Evolutionary conservation across 2,797 vertebrate genomes (phyloP).

Genomic region (Helarctos malayanus): DNA sequence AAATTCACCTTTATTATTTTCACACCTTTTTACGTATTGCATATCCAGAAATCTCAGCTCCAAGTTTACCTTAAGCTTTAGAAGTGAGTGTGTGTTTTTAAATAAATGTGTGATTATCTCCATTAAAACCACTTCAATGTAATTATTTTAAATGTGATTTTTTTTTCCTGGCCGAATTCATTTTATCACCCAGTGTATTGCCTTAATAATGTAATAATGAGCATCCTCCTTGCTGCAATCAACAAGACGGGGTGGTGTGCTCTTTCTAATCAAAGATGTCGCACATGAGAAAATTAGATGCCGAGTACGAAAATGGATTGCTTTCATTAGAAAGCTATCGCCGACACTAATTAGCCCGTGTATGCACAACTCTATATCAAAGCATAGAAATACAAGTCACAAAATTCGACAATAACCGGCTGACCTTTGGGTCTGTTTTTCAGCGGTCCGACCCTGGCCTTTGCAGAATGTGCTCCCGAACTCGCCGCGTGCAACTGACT

Average conservation of each 20-base stretch:
- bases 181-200: conserved; percentile 75
- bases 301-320: conserved; percentile 84
- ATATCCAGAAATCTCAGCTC: neutral
- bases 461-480: conserved; percentile 82
- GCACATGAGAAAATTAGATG: conserved; percentile 84
- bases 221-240: conserved; percentile 70
- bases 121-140: conserved; percentile 74
- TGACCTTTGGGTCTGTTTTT: conserved; percentile 86
- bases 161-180: conserved; percentile 61
- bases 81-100: conserved; percentile 58
- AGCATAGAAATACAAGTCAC: conserved; percentile 81
- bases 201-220: conserved; percentile 83
- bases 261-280: conserved; percentile 84
- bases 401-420: conserved; percentile 82
- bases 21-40: conserved; percentile 19
- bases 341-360: conserved; percentile 84
- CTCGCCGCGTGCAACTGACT: conserved; percentile 79
- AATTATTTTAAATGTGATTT: conserved; percentile 79
- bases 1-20: conserved; percentile 53
- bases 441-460: conserved; percentile 83
- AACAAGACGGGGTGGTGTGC: conserved; percentile 40
- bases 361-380: conserved; percentile 72
- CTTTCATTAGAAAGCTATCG: conserved; percentile 85
- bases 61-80: conserved; percentile 36
- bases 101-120: conserved; percentile 70